Base-by-base conservation (phyloP, 2,797 vertebrate species). In the Antrozous pallidus region DNA sequence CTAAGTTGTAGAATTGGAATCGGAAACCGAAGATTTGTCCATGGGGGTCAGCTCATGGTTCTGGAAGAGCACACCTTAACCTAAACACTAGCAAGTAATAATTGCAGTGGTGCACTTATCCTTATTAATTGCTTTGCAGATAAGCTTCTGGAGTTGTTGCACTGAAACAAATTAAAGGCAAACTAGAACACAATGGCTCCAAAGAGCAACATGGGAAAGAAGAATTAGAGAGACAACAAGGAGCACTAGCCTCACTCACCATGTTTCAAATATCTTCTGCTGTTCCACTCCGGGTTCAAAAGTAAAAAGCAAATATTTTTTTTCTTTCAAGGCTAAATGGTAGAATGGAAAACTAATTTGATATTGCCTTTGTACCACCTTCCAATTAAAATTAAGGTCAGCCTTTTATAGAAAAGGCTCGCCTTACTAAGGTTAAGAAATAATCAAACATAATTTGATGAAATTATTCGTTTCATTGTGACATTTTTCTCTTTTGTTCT, bases 371-470 rank as follows among this genome's bases (percentile, higher is more conserved):
- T 96, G 85, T 85, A 81, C 91, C 94, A 93, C 73, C 73, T 95
- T 95, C 81, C 77, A 95, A 95, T 94, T 94, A 88, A 96, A 96
- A 97, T 93, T 96, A 93, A 95, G 96, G 58, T 94, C 92, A 86
- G 54, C n/a, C 47, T 94, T 94, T 95, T 79, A 95, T 90, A 95
- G 94, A 96, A 95, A 95, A 54, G 81, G 79, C 94, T 94, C 9
- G 7, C 85, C 65, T 96, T 94, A 75, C 78, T 91, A 97, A 97
- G 96, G 95, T 97, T 96, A 97, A 96, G 94, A 95, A 96, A 95
- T 86, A 96, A 95, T 91, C 38, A 26, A 95, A 92, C 69, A 77
- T 93, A 96, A 95, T 97, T 75, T 71, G 94, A 63, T 71, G 92
- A 95, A 96, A 95, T 92, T 94, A 94, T 81, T 95, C 22, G 0